Evolutionary conservation across 2,113 vertebrate species (phyloP), one percentile per base, ranked within the genome.

Genomic region (Meriones unguiculatus): DNA sequence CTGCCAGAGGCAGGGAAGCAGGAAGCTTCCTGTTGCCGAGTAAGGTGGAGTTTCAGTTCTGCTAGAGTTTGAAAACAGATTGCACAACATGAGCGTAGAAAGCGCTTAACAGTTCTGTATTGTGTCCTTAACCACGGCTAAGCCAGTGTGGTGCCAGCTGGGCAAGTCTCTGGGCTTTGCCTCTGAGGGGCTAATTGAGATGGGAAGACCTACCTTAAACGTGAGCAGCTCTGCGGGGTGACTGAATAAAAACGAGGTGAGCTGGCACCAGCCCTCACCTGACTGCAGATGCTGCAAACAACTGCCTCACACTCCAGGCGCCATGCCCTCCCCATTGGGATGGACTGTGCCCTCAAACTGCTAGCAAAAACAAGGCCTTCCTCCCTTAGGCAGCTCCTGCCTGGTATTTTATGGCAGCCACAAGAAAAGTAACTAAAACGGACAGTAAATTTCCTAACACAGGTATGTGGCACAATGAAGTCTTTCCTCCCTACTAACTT

Each of bases 251-350:
- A 59, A 13, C 0, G 54, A 24, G 20, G 20, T 4, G 50, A 82
- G 35, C 35, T 62, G 80, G 6, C n/a, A 5, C 59, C 62, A 20
- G n/a, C 59, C 35, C n/a, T 85, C 25, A 14, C 25, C 57, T 67
- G 82, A n/a, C 62, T 12, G 25, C 8, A 65, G 62, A 13, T 46
- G 14, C 41, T 13, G 4, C 46, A 7, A 17, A 12, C 82, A 85
- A 59, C 81, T 65, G 38, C 62, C 82, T 10, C 2, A 1, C 22
- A 20, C 4, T 28, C 59, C 8, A 0, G n/a, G 13, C 0, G 1
- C 62, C 17, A 32, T 46, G 62, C 8, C 82, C 46, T 46, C 62
- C 24, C 62, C 28, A 32, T 57, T n/a, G 28, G 38, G 25, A 85
- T 12, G 25, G 62, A 65, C 38, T 25, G 38, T 46, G 41, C 59